phyloP scores from a whole-genome alignment of 2,797 vertebrate genomes.

The Lithobates sylvaticus region DNA sequence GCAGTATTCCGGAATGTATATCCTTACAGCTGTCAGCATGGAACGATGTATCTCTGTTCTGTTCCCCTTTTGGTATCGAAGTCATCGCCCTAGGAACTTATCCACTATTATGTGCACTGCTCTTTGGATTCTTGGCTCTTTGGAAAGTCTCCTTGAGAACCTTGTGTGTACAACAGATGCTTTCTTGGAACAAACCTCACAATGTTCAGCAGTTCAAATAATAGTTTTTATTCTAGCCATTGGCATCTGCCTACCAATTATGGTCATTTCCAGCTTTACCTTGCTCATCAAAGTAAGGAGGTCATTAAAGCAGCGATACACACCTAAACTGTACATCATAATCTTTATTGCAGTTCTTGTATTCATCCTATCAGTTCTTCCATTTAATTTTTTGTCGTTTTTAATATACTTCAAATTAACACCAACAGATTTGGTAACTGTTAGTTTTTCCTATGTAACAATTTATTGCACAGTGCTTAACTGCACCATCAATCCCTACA shows the following conservation, averaged over 20 bases:
- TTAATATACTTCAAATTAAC: conserved; percentile 44
- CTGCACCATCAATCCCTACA: conserved; percentile 29
- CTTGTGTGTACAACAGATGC: conserved; percentile 5
- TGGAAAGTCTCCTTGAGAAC: conserved; percentile 41
- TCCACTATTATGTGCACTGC: conserved; percentile 10
- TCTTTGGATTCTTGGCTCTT: conserved; percentile 28
- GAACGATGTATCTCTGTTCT: conserved; percentile 47
- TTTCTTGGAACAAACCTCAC: not conserved
- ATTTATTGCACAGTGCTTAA: conserved; percentile 8
- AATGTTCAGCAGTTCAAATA: conserved; percentile 40
- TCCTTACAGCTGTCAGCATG: conserved; percentile 53
- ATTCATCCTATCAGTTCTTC: conserved; percentile 45
- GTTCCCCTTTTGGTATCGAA: conserved; percentile 53
- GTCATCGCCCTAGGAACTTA: conserved; percentile 20
- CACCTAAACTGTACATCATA: conserved; percentile 38
- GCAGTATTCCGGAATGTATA: conserved; percentile 52
- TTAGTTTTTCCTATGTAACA: conserved; percentile 4
- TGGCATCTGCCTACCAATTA: conserved; percentile 48
- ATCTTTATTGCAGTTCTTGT: conserved; percentile 38
- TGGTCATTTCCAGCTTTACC: conserved; percentile 38
- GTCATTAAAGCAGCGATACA: conserved; percentile 11
- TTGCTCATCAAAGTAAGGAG: conserved; percentile 19
- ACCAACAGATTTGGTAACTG: not conserved
- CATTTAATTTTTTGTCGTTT: conserved; percentile 44
- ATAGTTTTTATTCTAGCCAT: conserved; percentile 41